These are phyloP conservation scores for Nannoperca obscura DNA, from an alignment of 2,797 vertebrate genomes.

Conservation along the genomic window DNA sequence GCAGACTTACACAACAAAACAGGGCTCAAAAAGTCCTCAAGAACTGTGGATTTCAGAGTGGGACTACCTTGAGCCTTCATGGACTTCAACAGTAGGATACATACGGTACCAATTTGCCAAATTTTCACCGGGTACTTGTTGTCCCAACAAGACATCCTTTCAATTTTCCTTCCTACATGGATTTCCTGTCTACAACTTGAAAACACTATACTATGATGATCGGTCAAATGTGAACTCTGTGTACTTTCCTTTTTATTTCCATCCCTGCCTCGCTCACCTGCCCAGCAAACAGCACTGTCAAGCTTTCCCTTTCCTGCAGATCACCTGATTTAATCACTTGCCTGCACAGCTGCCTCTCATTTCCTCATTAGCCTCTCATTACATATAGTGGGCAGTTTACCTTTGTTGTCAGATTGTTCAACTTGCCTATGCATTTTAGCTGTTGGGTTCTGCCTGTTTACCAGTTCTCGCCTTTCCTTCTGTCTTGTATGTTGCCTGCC, in stretches of 20 bases:
- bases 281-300: slow-evolving; percentile 1
- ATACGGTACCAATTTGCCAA: not conserved
- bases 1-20: not conserved
- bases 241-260: not conserved
- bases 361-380: slow-evolving; percentile 26
- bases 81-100: not conserved
- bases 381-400: slow-evolving; percentile 7
- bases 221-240: not conserved
- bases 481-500: not conserved
- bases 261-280: not conserved
- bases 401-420: slow-evolving; percentile 10
- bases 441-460: slow-evolving; percentile 7
- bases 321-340: slow-evolving; percentile 6
- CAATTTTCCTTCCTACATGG: not conserved
- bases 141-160: not conserved
- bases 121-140: not conserved
- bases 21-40: not conserved
- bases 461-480: not conserved
- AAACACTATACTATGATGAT: not conserved
- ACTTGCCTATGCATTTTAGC: not conserved
- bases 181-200: not conserved
- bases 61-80: not conserved
- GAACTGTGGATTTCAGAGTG: not conserved
- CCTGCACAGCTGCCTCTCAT: slow-evolving; percentile 4
- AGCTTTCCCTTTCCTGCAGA: not conserved